These are phyloP conservation scores for Drosophila ohnishii DNA, from an alignment of 1,140 invertebrate genomes.

Conservation along the genomic window DNA sequence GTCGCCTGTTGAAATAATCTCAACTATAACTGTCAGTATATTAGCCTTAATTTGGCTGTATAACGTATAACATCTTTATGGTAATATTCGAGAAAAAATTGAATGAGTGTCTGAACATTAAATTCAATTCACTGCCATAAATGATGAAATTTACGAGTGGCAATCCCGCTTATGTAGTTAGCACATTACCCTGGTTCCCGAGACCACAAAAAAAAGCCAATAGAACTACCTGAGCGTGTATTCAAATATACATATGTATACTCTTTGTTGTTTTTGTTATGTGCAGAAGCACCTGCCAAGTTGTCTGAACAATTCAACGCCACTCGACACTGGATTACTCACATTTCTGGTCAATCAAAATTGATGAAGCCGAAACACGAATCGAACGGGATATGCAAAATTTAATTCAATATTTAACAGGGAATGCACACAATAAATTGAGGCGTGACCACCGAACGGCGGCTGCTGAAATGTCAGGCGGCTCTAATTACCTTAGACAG, in stretches of 20 bases:
- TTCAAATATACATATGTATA: not conserved
- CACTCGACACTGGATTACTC: constrained; percentile 34
- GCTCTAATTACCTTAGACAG: constrained; percentile 47
- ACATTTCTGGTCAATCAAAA: constrained; percentile 52
- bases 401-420: constrained; percentile 44
- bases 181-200: constrained; percentile 17
- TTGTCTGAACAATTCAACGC: constrained; percentile 28
- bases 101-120: constrained; percentile 4
- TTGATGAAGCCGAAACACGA: constrained; percentile 37
- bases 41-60: constrained; percentile 18
- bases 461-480: constrained; percentile 49
- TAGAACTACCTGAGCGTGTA: constrained; percentile 22
- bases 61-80: constrained; percentile 26
- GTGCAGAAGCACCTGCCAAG: constrained; percentile 34
- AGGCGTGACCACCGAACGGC: not conserved
- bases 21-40: constrained; percentile 34
- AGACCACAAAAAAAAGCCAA: constrained; percentile 5
- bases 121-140: constrained; percentile 29
- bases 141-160: constrained; percentile 24
- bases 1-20: constrained; percentile 14
- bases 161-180: constrained; percentile 18
- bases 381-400: constrained; percentile 17
- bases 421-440: constrained; percentile 31
- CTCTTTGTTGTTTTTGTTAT: not conserved
- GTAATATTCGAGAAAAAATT: not conserved